Conservation (phyloP, 2,113 vertebrate genomes). For the Chaetorhynchus papuensis region DNA sequence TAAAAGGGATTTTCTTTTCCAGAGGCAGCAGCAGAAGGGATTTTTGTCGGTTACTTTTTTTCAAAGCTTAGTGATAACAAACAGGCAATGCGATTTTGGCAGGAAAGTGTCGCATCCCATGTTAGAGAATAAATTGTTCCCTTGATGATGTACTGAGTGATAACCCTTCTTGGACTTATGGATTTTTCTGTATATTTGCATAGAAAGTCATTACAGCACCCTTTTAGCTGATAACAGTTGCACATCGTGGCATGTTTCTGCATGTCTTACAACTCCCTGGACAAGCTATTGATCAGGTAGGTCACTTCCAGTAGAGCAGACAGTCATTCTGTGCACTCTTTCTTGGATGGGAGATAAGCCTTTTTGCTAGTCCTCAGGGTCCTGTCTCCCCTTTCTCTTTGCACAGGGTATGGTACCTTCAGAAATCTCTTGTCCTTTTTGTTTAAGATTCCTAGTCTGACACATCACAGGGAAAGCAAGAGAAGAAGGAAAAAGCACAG, state of each 20-base stretch:
- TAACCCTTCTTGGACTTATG: neutral
- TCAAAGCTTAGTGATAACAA: neutral
- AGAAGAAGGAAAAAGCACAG: neutral
- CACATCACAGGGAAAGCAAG: neutral
- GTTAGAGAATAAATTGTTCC: neutral
- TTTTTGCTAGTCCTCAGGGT: neutral
- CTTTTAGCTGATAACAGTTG: neutral
- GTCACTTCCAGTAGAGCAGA: neutral
- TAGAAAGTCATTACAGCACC: neutral
- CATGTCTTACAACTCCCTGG: neutral
- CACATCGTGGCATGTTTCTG: neutral
- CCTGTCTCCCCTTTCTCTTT: neutral
- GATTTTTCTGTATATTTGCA: neutral
- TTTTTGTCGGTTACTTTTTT: slow-evolving; percentile 14
- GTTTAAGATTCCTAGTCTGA: neutral
- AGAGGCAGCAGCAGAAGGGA: neutral
- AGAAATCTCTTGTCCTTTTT: neutral
- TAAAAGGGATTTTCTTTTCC: neutral
- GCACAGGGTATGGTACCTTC: neutral
- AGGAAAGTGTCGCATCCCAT: neutral
- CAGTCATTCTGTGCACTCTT: neutral
- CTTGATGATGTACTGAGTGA: neutral
- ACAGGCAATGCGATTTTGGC: neutral
- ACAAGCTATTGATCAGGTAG: neutral
- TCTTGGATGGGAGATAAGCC: neutral